These are phyloP conservation scores for Alloplasta piceator DNA, from an alignment of 2,888 invertebrate genomes.

Conservation along the genomic window DNA sequence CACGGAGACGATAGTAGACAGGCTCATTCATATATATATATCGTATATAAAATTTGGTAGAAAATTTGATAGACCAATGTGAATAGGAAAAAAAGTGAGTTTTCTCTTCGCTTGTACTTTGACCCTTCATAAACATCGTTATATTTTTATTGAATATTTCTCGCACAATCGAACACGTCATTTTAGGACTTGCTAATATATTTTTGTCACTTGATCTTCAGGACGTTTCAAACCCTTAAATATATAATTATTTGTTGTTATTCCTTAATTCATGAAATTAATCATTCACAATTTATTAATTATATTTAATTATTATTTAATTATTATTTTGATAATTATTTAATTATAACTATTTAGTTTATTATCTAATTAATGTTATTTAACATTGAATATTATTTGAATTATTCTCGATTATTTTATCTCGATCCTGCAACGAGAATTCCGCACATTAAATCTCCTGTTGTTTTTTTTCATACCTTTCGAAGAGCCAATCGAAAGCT, in stretches of 20 bases:
- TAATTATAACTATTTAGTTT: no score
- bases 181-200: no score
- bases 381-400: no score
- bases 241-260: no score
- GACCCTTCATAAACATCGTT: background rate
- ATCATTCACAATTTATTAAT: background rate
- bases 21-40: slow-evolving; percentile 13
- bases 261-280: background rate
- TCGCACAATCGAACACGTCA: background rate
- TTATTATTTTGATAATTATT: no score
- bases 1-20: background rate
- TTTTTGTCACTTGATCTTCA: background rate
- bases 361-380: no score
- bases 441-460: no score
- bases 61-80: slow-evolving; percentile 7
- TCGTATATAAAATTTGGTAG: background rate
- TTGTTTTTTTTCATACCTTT: no score
- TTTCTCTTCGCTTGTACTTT: background rate
- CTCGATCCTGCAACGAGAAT: no score
- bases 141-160: slow-evolving; percentile 1
- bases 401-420: no score
- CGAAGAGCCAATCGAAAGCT: no score
- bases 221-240: background rate
- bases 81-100: slow-evolving; percentile 4
- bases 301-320: no score